A percentile compares a stretch with the other conserved stretches of the same genome.
Conservation (phyloP, 2,113 vertebrate species). For the Pterocles gutturalis region DNA sequence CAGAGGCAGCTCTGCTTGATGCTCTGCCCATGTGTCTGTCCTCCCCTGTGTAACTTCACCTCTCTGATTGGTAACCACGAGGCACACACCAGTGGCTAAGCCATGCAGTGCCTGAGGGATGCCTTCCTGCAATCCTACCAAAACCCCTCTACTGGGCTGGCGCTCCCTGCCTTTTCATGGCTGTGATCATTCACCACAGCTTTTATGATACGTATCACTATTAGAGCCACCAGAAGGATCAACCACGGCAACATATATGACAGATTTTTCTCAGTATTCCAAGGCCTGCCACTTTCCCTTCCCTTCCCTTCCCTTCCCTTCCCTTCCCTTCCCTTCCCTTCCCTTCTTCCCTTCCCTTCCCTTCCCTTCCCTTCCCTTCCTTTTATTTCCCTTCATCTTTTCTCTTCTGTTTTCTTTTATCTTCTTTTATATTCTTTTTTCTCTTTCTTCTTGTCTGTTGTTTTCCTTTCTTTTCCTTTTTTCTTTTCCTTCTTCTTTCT, state of each 20-base stretch:
- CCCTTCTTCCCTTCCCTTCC: rapidly evolving
- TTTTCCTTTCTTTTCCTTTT: no score
- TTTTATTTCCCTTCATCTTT: no score
- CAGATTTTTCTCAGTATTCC: neutral
- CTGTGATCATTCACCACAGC: neutral
- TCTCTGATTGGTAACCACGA: neutral
- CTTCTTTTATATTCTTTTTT: no score
- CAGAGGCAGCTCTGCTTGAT: neutral
- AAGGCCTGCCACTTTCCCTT: neutral
- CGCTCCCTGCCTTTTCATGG: neutral
- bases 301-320: rapidly evolving
- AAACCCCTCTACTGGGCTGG: neutral
- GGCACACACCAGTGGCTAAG: neutral
- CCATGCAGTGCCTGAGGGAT: neutral
- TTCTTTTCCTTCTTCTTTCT: neutral
- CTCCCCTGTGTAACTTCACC: neutral
- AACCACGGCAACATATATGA: neutral
- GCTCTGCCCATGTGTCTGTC: neutral
- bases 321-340: neutral
- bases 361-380: no score
- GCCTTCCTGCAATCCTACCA: neutral
- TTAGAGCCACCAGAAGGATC: neutral
- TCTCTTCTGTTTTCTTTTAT: no score
- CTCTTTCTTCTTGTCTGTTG: neutral
- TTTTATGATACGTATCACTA: neutral